Conservation (phyloP, 23 tunicate species). For the Halocynthia aurantium region DNA sequence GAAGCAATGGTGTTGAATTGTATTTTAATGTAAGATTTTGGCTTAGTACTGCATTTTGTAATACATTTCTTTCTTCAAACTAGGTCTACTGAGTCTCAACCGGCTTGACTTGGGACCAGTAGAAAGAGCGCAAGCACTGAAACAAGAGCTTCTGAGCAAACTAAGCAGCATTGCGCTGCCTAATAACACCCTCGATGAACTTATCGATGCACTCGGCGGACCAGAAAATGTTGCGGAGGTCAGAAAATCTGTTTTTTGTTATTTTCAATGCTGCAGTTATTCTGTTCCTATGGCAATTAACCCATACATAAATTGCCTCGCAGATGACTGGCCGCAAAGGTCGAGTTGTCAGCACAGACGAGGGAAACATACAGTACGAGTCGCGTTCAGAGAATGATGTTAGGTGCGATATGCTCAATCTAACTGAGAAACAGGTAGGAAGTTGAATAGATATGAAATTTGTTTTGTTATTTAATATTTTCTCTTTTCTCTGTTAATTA, state of each 20-base stretch:
- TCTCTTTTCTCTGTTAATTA: not conserved
- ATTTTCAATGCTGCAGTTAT: not conserved
- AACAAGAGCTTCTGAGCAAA: conserved; percentile 53
- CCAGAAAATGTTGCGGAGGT: conserved; percentile 92
- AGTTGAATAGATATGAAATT: not conserved
- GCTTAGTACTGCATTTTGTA: no score
- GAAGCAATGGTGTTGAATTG: no score
- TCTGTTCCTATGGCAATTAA: not conserved
- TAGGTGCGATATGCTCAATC: conserved; percentile 53
- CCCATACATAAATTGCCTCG: no score
- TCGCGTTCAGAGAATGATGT: conserved; percentile 53
- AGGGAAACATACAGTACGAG: conserved; percentile 72
- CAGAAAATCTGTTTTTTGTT: not conserved
- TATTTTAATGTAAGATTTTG: no score
- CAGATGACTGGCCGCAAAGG: conserved; percentile 97
- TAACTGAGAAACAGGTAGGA: conserved; percentile 83
- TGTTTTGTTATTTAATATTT: not conserved
- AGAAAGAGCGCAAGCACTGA: conserved; percentile 72
- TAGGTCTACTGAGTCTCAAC: conserved; percentile 39
- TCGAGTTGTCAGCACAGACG: conserved; percentile 55
- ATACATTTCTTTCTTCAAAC: no score
- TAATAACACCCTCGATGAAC: conserved; percentile 74
- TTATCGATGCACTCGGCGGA: conserved; percentile 87
- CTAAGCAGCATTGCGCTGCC: conserved; percentile 55
- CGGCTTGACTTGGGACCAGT: conserved; percentile 56